A percentile compares a stretch with the other conserved stretches of the same genome.
Evolutionary conservation across 2,888 invertebrate species (phyloP).

Genomic region (Sesia apiformis): DNA sequence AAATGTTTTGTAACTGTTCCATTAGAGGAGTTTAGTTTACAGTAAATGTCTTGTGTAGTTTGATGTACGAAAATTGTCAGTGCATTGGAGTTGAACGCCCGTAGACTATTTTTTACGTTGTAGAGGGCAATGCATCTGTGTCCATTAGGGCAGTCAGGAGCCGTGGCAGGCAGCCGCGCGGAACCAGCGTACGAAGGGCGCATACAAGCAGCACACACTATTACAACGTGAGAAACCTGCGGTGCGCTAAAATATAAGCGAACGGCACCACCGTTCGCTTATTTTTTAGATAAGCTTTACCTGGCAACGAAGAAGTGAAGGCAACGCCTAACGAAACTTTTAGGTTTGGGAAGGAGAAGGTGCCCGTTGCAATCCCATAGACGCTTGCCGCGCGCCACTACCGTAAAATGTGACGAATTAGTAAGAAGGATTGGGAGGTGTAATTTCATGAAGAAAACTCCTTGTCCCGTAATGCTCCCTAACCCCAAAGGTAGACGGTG

Average conservation of each 20-base stretch:
- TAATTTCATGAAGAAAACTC: too few relatives aligned
- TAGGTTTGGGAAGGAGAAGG: too few relatives aligned
- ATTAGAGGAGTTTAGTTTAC: not conserved
- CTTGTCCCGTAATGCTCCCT: too few relatives aligned
- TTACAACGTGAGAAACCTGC: not conserved
- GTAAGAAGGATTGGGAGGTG: too few relatives aligned
- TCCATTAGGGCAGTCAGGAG: conserved; percentile 48
- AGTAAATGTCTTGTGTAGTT: not conserved
- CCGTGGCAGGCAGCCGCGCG: conserved; percentile 46
- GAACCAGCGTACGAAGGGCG: conserved; percentile 33
- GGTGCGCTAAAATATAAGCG: not conserved
- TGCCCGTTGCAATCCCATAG: too few relatives aligned
- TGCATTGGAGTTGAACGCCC: not conserved
- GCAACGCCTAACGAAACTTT: too few relatives aligned
- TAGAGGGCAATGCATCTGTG: conserved; percentile 8
- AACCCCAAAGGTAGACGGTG: too few relatives aligned
- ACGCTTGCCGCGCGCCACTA: too few relatives aligned
- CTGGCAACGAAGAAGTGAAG: too few relatives aligned
- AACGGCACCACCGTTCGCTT: too few relatives aligned
- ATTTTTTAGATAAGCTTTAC: too few relatives aligned
- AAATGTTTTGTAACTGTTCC: not conserved
- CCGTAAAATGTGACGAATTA: too few relatives aligned
- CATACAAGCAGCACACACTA: conserved; percentile 1
- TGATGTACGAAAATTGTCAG: not conserved
- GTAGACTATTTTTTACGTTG: not conserved